A percentile compares a stretch with the other conserved stretches of the same genome.
These are phyloP conservation scores for Drosophila subpulchrella DNA, from an alignment of 1,140 invertebrate genomes.

Conservation along the genomic window DNA sequence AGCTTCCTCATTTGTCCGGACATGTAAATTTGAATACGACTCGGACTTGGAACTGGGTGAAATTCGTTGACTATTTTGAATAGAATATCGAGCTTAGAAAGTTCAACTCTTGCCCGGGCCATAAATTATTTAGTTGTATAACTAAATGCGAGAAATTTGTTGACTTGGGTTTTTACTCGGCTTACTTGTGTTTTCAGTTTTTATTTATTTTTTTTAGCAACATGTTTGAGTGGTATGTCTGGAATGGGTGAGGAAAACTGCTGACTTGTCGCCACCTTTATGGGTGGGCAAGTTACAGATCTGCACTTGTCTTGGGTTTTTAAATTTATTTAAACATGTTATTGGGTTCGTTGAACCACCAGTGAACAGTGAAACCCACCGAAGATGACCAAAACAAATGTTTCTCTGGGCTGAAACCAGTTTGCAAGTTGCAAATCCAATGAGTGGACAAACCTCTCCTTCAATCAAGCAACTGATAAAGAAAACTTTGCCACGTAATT, in stretches of 20 bases:
- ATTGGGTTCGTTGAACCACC: conserved; percentile 54
- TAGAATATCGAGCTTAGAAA: conserved; percentile 50
- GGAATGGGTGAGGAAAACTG: conserved; percentile 38
- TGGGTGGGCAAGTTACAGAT: conserved; percentile 38
- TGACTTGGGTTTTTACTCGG: not conserved
- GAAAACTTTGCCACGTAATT: conserved; percentile 21
- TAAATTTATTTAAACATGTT: conserved; percentile 33
- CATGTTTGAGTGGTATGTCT: conserved; percentile 18
- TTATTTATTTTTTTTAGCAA: conserved; percentile 31
- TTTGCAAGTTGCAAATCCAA: conserved; percentile 39
- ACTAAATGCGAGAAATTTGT: conserved; percentile 43
- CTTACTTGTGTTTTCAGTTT: conserved; percentile 13
- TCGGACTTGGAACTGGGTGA: conserved; percentile 53
- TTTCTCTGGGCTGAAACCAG: conserved; percentile 43
- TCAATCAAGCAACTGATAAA: conserved; percentile 40
- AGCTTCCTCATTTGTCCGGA: conserved; percentile 73
- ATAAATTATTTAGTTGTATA: conserved; percentile 50
- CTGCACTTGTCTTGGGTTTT: conserved; percentile 31
- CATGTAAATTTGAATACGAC: conserved; percentile 57
- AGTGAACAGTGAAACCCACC: conserved; percentile 31
- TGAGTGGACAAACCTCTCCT: conserved; percentile 37
- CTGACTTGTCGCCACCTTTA: conserved; percentile 52
- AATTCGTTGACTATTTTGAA: conserved; percentile 55
- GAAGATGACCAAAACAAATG: conserved; percentile 65
- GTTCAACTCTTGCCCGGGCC: conserved; percentile 36